Evolutionary conservation across 2,888 invertebrate species (phyloP).

Genomic region (Epirrhoe tristata): DNA sequence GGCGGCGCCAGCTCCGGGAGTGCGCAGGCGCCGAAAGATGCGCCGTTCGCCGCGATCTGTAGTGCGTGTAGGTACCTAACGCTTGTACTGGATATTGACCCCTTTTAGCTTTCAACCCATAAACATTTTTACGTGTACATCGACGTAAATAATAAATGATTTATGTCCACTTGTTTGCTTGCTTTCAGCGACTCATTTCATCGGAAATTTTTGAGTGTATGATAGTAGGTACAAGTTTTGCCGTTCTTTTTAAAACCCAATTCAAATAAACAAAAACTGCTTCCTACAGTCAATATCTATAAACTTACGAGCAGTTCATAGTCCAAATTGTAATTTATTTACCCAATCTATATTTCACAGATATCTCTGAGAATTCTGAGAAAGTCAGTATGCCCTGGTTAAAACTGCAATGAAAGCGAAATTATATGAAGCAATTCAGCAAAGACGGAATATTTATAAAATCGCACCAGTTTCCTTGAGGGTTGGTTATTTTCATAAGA

Average conservation of each 20-base stretch:
- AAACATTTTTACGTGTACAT: slow-evolving; percentile 41
- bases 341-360: background rate
- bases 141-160: slow-evolving; percentile 37
- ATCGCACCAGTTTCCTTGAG: background rate
- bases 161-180: slow-evolving; percentile 28
- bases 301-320: background rate
- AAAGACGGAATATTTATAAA: background rate
- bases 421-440: too few species aligned
- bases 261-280: slow-evolving; percentile 16
- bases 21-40: slow-evolving; percentile 45
- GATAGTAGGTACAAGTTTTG: slow-evolving; percentile 9
- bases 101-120: slow-evolving; percentile 45
- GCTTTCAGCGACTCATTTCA: slow-evolving; percentile 11
- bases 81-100: slow-evolving; percentile 54
- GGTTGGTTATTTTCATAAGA: background rate
- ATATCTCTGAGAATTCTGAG: background rate
- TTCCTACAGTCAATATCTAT: slow-evolving; percentile 12
- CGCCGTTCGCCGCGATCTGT: slow-evolving; percentile 33
- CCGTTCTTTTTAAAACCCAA: background rate
- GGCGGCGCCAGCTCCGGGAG: slow-evolving; percentile 38
- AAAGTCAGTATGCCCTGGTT: background rate
- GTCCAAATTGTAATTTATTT: background rate
- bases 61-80: slow-evolving; percentile 26
- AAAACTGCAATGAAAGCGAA: too few species aligned
- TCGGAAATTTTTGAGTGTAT: slow-evolving; percentile 7